Base-by-base conservation (phyloP, 2,888 invertebrate species). In the Trichopria drosophilae region DNA sequence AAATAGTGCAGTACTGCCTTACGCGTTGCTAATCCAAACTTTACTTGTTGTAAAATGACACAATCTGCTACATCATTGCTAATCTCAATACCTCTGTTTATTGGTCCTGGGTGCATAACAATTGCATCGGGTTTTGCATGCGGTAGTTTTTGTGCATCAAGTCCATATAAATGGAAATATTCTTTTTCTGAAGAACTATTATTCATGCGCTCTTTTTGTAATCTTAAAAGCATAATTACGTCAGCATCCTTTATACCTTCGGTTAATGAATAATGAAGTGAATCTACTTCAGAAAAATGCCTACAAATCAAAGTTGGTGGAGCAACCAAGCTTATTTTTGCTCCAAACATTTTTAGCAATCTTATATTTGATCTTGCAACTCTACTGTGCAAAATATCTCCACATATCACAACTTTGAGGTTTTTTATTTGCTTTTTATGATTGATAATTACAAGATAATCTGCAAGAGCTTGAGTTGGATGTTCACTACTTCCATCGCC, bases 81-180 rank as follows among this genome's bases (percentile, higher is more conserved):
- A 26, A 40, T 40, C 26, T 40, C 40, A 24, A 40, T 26, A 26
- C 40, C 28, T 26, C 40, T 24, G 19, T 40, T 40, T 24, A 40
- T 40, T 40, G 40, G 40, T 29, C 40, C 40, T 26, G 40, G 40
- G 40, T 40, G 40, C 40, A 40, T 40, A 26, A 40, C 40, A 26
- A 40, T 40, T 18, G 6, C 24, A 40, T 40, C 40, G 15, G 40
- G 40, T 26, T 40, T 40, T 24, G 40, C 40, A 18, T 26, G 20
- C 18, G 32, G 20, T 31, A 42, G 42, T 9, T 31, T 29, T 31
- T 29, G 19, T 29, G 32, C 15, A 42, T 29, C 32, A 24, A 40
- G 40, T 24, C 40, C 40, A 26, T 26, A 40, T 29, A 40, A 26
- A 26, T 26, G 16, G 19, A 26, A 40, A 26, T 26, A 40, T 26